Conservation (phyloP, 2,113 vertebrate species). For the Pimephales promelas region DNA sequence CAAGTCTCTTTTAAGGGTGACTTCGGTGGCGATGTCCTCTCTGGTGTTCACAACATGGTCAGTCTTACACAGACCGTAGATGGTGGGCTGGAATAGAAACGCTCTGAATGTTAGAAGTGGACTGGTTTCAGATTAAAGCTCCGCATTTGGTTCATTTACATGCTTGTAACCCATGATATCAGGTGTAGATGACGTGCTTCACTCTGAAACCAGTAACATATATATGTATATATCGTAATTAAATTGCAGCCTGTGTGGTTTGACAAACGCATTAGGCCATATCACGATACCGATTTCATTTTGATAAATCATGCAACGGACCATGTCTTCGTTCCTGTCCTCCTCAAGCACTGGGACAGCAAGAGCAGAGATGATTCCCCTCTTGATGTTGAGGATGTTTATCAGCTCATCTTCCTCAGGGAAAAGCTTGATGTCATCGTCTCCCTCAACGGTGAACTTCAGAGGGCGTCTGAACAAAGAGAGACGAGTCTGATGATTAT, state of each 20-base stretch:
- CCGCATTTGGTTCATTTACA: too few species aligned
- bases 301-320: constrained; percentile 36
- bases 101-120: background rate
- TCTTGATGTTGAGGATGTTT: constrained; percentile 91
- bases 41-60: constrained; percentile 73
- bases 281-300: too few species aligned
- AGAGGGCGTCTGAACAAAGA: constrained; percentile 79
- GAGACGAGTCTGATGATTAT: background rate
- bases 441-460: constrained; percentile 79
- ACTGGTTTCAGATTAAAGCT: too few species aligned
- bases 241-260: too few species aligned
- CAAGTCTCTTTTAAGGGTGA: constrained; percentile 83
- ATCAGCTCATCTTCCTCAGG: constrained; percentile 82
- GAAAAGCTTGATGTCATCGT: constrained; percentile 81
- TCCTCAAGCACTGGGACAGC: constrained; percentile 81
- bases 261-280: too few species aligned
- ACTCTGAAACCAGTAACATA: too few species aligned
- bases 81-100: constrained; percentile 78
- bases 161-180: too few species aligned
- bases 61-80: constrained; percentile 88
- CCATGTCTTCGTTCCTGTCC: constrained; percentile 72
- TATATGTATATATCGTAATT: too few species aligned
- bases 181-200: too few species aligned
- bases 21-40: constrained; percentile 78
- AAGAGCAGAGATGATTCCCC: constrained; percentile 90